Evolutionary conservation across 2,888 invertebrate genomes (phyloP).

Genomic region (Thyatira batis): DNA sequence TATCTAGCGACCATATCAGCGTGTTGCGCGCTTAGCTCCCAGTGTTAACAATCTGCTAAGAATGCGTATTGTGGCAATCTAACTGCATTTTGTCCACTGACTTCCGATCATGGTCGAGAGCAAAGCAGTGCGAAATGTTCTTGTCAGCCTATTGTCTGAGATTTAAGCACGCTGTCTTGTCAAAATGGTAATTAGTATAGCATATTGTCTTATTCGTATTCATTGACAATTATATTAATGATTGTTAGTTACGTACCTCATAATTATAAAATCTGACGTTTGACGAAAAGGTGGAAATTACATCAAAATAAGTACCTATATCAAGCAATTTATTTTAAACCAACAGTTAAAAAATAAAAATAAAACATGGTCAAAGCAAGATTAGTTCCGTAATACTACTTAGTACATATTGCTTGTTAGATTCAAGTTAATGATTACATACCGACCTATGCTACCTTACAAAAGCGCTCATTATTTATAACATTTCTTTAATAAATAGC

Average conservation of each 20-base stretch:
- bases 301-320: background rate
- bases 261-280: background rate
- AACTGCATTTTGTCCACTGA: constrained; percentile 31
- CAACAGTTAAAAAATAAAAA: background rate
- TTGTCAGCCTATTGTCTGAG: constrained; percentile 29
- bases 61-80: constrained; percentile 54
- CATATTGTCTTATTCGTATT: background rate
- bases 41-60: constrained; percentile 42
- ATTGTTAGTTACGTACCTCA: no score
- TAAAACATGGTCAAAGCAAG: background rate
- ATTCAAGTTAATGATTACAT: background rate
- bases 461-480: constrained; percentile 24
- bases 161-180: background rate
- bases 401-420: background rate
- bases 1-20: constrained; percentile 1
- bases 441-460: constrained; percentile 8
- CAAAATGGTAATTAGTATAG: background rate
- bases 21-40: constrained; percentile 13
- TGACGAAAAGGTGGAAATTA: background rate
- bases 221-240: no score
- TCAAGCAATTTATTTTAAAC: no score
- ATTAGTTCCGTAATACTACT: background rate
- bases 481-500: constrained; percentile 16
- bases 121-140: constrained; percentile 32
- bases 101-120: constrained; percentile 47